Evolutionary conservation across 2,888 invertebrate genomes (phyloP), one percentile per base, ranked within the genome.

Genomic region (Xanthia icteritia): DNA sequence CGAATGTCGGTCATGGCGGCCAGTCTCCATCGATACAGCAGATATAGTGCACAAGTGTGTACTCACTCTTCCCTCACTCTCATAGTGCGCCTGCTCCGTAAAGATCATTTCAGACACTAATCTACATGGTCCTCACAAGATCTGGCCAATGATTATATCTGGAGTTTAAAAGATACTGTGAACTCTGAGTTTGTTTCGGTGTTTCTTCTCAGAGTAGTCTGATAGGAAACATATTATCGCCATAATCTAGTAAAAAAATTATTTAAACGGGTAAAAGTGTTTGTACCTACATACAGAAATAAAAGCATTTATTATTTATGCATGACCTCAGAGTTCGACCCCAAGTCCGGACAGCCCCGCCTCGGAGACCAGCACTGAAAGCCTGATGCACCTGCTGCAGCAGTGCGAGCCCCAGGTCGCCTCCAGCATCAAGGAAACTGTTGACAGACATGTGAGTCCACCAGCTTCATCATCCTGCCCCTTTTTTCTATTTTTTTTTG

Each of bases 371-470:
- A 97, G 97, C 79, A 96, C 97, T 0, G 97, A 97, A 90, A 96
- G 97, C 85, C 94, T 98, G 85, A 94, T 98, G 92, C 97, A 97
- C 83, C 96, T 97, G 20, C 97, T 98, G 84, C 97, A 97, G 90
- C 97, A 97, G 79, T 97, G 98, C 88, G 98, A 98, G 88, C 97
- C 97, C 42, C 97, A 97, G 90, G 97, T 98, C 5, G 97, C 97
- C 2, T 96, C 97, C 86, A 97, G 95, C 82, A 97, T 98, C 88
- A 97, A 97, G 90, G 98, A 98, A 73, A 97, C 98, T 56, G 97
- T 98, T 51, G 97, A 97, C 88, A 97, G 98, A 95, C 98, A 98
- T 93, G 98, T 98, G 92, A 97, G 97, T 73, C n/a, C 9, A 63
- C 31, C n/a, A 54, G 27, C 42, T 42, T 13, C 45, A 2, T 17